phyloP scores from a whole-genome alignment of 2,888 invertebrate genomes.

The Agriopis leucophaearia region DNA sequence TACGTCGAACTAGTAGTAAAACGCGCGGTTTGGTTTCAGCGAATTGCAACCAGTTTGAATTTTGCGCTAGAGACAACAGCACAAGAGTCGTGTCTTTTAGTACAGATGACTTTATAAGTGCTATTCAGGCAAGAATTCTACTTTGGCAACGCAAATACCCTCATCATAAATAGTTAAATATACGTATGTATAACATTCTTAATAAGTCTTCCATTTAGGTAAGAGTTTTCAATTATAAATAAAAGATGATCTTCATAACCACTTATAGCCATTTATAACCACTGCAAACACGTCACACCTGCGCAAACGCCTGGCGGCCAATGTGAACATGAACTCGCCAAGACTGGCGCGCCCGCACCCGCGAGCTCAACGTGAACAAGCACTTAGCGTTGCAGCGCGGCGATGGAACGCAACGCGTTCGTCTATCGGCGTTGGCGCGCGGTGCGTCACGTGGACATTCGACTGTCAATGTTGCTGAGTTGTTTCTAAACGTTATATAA shows the following conservation, averaged over 20 bases:
- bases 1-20: constrained; percentile 41
- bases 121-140: constrained; percentile 1
- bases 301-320: constrained; percentile 45
- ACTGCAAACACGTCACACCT: constrained; percentile 39
- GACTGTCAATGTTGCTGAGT: no score
- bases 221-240: constrained; percentile 36
- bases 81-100: constrained; percentile 37
- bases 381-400: no score
- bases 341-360: not conserved
- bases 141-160: constrained; percentile 27
- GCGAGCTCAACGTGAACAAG: not conserved
- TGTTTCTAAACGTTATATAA: no score
- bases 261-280: constrained; percentile 29
- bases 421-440: no score
- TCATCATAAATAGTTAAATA: constrained; percentile 47
- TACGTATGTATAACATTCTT: constrained; percentile 41
- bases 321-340: constrained; percentile 30
- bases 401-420: no score
- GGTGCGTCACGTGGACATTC: no score
- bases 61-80: constrained; percentile 28
- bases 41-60: constrained; percentile 46
- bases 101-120: constrained; percentile 37
- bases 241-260: constrained; percentile 41
- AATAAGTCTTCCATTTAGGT: constrained; percentile 47
- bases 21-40: constrained; percentile 46